Evolutionary conservation across 2,797 vertebrate species (phyloP).

Genomic region (Gymnodraco acuticeps): DNA sequence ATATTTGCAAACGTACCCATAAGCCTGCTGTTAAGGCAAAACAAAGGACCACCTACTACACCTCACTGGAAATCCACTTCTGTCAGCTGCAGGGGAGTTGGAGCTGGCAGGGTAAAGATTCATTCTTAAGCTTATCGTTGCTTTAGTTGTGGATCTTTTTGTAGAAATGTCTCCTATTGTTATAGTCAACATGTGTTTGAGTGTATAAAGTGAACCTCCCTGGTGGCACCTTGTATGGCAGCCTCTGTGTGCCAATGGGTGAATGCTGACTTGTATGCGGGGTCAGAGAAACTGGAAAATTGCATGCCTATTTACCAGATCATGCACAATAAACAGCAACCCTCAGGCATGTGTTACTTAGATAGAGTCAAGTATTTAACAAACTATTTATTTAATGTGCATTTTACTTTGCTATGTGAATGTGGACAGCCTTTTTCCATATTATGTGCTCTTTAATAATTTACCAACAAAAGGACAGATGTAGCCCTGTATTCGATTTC

Average conservation of each 20-base stretch:
- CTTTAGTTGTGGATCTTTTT: not conserved
- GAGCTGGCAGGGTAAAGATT: not conserved
- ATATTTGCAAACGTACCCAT: constrained; percentile 11
- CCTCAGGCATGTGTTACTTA: not conserved
- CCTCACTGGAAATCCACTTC: constrained; percentile 14
- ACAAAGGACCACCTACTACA: constrained; percentile 39
- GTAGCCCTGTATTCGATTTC: no score
- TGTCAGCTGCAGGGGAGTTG: constrained; percentile 6
- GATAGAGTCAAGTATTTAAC: not conserved
- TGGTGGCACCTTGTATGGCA: no score
- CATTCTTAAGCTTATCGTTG: not conserved
- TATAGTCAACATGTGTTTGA: no score
- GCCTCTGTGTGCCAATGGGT: no score
- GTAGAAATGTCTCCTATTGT: no score
- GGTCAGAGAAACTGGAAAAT: no score
- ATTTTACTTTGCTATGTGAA: constrained; percentile 5
- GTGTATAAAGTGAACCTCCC: no score
- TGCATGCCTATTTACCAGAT: not conserved
- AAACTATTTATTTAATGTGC: not conserved
- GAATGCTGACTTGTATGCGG: no score
- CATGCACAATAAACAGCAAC: not conserved
- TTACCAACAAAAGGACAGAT: constrained; percentile 20
- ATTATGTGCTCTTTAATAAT: constrained; percentile 1
- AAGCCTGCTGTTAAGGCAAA: constrained; percentile 9
- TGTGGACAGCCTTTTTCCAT: not conserved